These are phyloP conservation scores for Pyrgilauda ruficollis DNA, from an alignment of 2,113 vertebrate genomes.

Conservation along the genomic window DNA sequence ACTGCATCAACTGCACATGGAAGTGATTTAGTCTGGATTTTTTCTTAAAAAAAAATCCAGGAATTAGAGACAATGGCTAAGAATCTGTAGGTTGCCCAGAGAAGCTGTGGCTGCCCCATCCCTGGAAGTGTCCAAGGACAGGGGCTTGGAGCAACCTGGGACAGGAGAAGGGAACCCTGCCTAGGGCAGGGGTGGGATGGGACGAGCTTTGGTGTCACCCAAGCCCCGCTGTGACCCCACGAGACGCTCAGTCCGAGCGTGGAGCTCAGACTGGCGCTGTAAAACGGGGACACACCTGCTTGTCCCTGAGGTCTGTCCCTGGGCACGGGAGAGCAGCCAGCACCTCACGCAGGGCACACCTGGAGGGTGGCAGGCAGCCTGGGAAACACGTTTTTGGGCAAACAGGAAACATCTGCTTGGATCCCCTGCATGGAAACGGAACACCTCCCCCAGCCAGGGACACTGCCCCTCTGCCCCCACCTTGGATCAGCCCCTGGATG, in stretches of 20 bases:
- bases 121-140: neutral
- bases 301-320: accelerated
- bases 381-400: accelerated
- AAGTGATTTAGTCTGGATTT: neutral
- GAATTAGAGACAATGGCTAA: neutral
- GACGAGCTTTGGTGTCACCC: neutral
- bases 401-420: accelerated
- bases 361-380: neutral
- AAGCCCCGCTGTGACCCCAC: neutral
- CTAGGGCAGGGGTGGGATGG: neutral
- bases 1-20: neutral
- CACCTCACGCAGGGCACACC: neutral
- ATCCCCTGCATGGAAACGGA: neutral
- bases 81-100: neutral
- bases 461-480: neutral
- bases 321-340: accelerated
- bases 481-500: accelerated
- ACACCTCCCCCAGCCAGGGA: neutral
- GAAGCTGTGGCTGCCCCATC: neutral
- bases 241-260: neutral
- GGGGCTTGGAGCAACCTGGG: neutral
- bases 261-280: neutral
- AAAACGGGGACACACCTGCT: neutral
- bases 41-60: neutral
- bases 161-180: accelerated